Base-by-base conservation (phyloP, 1,140 invertebrate genomes). In the Cotesia typhae region DNA sequence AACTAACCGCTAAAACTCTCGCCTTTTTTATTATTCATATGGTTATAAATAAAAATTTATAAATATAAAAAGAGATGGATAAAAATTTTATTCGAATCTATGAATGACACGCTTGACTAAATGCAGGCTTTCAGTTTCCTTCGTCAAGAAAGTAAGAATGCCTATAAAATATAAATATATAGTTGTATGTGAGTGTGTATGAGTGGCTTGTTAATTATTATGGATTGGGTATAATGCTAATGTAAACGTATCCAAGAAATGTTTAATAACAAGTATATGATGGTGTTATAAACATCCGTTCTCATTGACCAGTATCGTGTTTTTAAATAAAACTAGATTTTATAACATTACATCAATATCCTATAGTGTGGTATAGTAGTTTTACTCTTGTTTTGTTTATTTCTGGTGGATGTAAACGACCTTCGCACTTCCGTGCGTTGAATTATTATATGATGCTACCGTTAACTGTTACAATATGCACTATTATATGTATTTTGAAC, bases 391-490 rank as follows among this genome's bases (percentile, higher is more conserved):
- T 59, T 59, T 59, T 59, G 17, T 59, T 14, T 7, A 59, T 20
- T 20, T 7, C n/a, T 14, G n/a, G 20, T 53, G 28, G 28, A 28
- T 28, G 28, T 28, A 47, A n/a, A 6, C 38, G 10, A 64, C 69
- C 60, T 64, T 63, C 69, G 60, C 59, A 70, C 59, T 70, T 70
- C 60, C 69, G 69, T 17, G n/a, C 41, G 28, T 70, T 63, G 14
- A 12, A 63, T 63, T 52, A 28, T 28, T 28, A 28, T 28, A 28
- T 28, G 28, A 28, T 28, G 2, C 28, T 28, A 28, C 28, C 28
- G 28, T 28, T 28, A 28, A 28, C 28, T 28, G 28, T 28, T 28
- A 28, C 28, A 28, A 28, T 28, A 2, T 28, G 28, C 28, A 28
- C 28, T 28, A 28, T 17, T 17, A 17, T 17, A 17, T 28, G 3